These are phyloP conservation scores for Lichenostomus cassidix DNA, from an alignment of 2,113 vertebrate species.

Conservation along the genomic window DNA sequence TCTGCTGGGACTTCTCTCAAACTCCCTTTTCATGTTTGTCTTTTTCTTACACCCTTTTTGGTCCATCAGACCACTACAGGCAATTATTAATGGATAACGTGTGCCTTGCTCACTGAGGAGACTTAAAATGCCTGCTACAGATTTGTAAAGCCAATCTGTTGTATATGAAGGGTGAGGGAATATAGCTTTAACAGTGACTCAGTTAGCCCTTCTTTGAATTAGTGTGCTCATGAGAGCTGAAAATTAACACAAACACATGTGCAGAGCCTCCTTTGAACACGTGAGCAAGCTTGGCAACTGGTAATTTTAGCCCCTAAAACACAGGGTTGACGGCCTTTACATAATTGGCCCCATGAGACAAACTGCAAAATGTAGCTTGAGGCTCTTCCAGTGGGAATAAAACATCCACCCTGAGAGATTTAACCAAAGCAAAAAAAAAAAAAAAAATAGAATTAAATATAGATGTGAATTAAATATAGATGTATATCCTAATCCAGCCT, in stretches of 20 bases:
- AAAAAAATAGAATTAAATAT: background rate
- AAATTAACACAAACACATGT: slow-evolving; percentile 20
- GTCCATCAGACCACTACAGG: background rate
- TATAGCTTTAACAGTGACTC: background rate
- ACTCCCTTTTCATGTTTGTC: background rate
- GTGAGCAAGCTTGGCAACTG: slow-evolving; percentile 8
- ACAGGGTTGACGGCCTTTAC: slow-evolving; percentile 14
- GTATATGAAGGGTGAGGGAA: background rate
- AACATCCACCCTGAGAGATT: background rate
- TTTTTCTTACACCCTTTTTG: slow-evolving; percentile 4
- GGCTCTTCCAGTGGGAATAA: slow-evolving; percentile 8
- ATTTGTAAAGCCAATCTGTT: background rate
- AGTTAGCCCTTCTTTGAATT: slow-evolving; percentile 19
- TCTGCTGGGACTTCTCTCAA: background rate
- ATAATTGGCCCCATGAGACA: slow-evolving; percentile 50
- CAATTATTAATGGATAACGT: background rate
- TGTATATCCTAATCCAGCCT: background rate
- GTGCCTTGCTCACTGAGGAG: background rate
- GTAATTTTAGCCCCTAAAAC: background rate
- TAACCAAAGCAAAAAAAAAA: background rate
- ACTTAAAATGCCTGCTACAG: background rate
- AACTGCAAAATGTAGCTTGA: background rate
- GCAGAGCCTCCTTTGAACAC: background rate
- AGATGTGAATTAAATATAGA: too few species aligned
- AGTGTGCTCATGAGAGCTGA: background rate